Base-by-base conservation (phyloP, 2,113 vertebrate species). In the Phylloscopus trochiloides region DNA sequence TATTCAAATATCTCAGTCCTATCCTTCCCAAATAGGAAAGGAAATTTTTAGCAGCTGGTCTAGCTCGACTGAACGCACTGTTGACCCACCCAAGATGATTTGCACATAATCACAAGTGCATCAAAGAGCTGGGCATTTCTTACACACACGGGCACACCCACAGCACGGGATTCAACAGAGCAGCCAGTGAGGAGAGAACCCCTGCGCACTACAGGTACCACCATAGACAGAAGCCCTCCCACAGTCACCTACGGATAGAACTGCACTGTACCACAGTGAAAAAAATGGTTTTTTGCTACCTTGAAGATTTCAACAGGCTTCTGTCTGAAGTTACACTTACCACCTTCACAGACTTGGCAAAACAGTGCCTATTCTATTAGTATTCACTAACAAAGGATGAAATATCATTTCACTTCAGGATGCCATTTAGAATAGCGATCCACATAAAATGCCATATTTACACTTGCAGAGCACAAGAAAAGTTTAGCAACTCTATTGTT, bases 51-150 rank as follows among this genome's bases (percentile, higher is more conserved):
- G 54, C 16, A 88, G 79, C n/a, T 52, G 21, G 26, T 62, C 45
- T 47, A 87, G 36, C 45, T 58, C 3, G 1, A 24, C n/a, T 24
- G 63, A 22, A 57, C 0, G 0, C 40, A 24, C 48, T 55, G 34
- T 7, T 3, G 19, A 76, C 55, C 32, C 54, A 85, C 59, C n/a
- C 9, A 9, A 65, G 40, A 51, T 34, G 20, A 73, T 59, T 5
- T 75, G 28, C 43, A 63, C 58, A 51, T 16, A 34, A 68, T 14
- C 59, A 81, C 70, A 86, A 40, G 31, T 2, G 3, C 8, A 51
- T 10, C 0, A 0, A 90, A 73, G 47, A 45, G 21, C 31, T 86
- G 71, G 59, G 34, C 24, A 29, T 10, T 32, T 52, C 48, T 68
- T 12, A 66, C 16, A 71, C 47, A 65, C 17, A 57, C 13, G 31